phyloP scores from a whole-genome alignment of 1,140 invertebrate species.

The Melanaphis sacchari region DNA sequence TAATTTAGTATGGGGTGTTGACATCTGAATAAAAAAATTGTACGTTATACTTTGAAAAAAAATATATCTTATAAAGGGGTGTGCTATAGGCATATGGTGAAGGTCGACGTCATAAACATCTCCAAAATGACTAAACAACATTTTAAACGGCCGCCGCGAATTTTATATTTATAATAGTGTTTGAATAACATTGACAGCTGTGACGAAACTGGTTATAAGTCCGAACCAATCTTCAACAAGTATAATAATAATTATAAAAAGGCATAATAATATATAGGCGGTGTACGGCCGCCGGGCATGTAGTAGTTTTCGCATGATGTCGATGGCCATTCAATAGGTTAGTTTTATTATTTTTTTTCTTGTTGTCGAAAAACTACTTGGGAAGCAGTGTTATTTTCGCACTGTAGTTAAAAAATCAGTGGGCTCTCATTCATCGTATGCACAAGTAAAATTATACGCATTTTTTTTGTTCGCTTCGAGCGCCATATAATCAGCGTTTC shows the following conservation, averaged over 20 bases:
- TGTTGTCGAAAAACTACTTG: background rate
- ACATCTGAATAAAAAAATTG: background rate
- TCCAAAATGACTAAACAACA: conserved; percentile 50
- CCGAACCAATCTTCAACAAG: conserved; percentile 39
- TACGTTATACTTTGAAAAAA: conserved; percentile 7
- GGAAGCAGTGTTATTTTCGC: conserved; percentile 23
- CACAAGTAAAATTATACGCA: background rate
- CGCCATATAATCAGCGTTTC: conserved; percentile 48
- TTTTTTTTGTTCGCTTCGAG: conserved; percentile 33
- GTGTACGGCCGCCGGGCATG: conserved; percentile 2
- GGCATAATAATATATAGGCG: background rate
- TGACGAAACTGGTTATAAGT: conserved; percentile 52
- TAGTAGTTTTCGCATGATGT: conserved; percentile 41
- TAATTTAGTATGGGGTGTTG: background rate
- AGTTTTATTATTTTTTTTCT: conserved; percentile 31
- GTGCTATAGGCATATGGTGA: background rate
- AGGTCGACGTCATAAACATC: conserved; percentile 52
- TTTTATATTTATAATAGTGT: conserved; percentile 50
- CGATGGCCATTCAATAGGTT: conserved; percentile 43
- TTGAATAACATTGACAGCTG: conserved; percentile 56
- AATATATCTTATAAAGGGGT: background rate
- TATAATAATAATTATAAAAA: conserved; percentile 50
- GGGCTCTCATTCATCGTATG: conserved; percentile 15
- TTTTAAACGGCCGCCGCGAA: conserved; percentile 44
- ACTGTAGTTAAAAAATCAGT: background rate